phyloP scores from a whole-genome alignment of 1,140 invertebrate species.

The Papilio helenus region DNA sequence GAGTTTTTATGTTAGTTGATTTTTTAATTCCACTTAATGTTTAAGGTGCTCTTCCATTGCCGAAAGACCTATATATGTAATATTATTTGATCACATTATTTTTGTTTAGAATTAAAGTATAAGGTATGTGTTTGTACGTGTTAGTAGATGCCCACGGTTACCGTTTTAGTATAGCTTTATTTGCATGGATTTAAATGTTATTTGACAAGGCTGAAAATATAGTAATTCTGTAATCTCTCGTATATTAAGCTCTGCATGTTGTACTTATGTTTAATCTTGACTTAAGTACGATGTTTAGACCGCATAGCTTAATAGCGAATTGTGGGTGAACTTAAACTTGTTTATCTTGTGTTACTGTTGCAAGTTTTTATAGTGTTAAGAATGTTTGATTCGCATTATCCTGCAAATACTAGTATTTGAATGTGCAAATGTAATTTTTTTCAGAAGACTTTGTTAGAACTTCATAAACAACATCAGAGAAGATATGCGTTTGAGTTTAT shows the following conservation, averaged over 20 bases:
- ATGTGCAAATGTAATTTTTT: neutral
- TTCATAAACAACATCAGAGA: neutral
- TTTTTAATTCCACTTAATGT: too few relatives aligned
- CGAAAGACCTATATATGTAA: too few relatives aligned
- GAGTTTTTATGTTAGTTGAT: neutral
- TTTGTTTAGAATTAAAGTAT: neutral
- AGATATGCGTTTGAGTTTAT: conserved; percentile 4
- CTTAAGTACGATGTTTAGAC: too few relatives aligned
- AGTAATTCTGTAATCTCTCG: neutral
- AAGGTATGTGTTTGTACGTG: neutral
- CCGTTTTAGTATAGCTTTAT: too few relatives aligned
- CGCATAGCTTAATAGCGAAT: too few relatives aligned
- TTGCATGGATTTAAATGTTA: too few relatives aligned
- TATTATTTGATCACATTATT: too few relatives aligned
- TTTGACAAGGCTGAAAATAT: neutral
- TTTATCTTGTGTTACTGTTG: too few relatives aligned
- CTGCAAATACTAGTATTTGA: neutral
- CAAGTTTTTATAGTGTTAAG: neutral
- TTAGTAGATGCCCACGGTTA: neutral
- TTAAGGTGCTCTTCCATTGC: too few relatives aligned
- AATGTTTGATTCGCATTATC: neutral
- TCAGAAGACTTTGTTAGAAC: neutral
- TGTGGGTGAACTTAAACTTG: too few relatives aligned
- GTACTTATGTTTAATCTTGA: too few relatives aligned
- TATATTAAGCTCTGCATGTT: conserved; percentile 24